Conservation (phyloP, 2,113 vertebrate genomes). For the Solenodon paradoxus region DNA sequence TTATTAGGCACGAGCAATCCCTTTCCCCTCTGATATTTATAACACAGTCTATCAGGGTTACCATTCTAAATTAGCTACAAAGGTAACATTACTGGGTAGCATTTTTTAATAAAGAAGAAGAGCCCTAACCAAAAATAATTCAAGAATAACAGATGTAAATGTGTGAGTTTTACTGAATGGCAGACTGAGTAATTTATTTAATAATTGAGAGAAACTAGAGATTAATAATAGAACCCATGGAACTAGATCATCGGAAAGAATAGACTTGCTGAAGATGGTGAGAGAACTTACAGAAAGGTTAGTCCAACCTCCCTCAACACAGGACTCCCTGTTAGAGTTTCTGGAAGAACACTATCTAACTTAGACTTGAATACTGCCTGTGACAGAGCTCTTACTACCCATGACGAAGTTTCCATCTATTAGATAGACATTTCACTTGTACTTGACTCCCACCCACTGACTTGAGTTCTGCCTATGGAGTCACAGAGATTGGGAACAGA, state of each 20-base stretch:
- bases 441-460: not conserved
- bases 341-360: not conserved
- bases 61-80: slow-evolving; percentile 70
- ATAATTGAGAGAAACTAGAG: slow-evolving; percentile 54
- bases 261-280: not conserved
- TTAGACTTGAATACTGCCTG: slow-evolving; percentile 12
- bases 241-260: slow-evolving; percentile 37
- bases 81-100: slow-evolving; percentile 60
- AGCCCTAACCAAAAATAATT: slow-evolving; percentile 65
- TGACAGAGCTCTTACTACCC: slow-evolving; percentile 13
- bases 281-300: not conserved
- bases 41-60: slow-evolving; percentile 75
- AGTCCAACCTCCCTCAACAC: not conserved
- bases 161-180: slow-evolving; percentile 69
- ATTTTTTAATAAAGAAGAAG: slow-evolving; percentile 59
- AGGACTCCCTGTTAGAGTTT: not conserved
- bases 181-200: slow-evolving; percentile 71
- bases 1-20: slow-evolving; percentile 68
- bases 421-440: slow-evolving; percentile 30
- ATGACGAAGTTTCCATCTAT: not conserved
- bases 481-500: not conserved
- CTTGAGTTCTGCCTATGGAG: slow-evolving; percentile 22
- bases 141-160: slow-evolving; percentile 70
- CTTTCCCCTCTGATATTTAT: slow-evolving; percentile 68
- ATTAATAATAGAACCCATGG: slow-evolving; percentile 70